Conservation (phyloP, 2,113 vertebrate species). For the Silurus asotus region DNA sequence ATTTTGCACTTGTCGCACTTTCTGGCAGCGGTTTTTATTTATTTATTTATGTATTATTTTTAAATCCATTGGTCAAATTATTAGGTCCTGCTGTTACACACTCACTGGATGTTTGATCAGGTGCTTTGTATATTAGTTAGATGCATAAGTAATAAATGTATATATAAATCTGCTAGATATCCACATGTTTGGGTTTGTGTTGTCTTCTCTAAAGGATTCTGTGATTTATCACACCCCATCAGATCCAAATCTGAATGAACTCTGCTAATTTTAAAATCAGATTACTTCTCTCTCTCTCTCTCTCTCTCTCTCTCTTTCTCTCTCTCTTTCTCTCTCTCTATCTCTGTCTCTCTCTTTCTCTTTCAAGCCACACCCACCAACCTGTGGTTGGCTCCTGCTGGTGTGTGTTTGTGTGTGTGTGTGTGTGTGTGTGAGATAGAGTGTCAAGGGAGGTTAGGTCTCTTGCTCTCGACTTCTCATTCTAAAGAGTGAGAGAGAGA, state of each 20-base stretch:
- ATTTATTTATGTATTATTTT: not conserved
- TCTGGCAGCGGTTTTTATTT: not conserved
- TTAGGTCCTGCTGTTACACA: not conserved
- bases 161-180: not conserved
- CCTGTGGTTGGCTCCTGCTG: slow-evolving; percentile 52
- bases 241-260: slow-evolving; percentile 1
- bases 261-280: slow-evolving; percentile 46
- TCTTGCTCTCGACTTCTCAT: slow-evolving; percentile 13
- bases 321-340: slow-evolving; percentile 34
- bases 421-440: slow-evolving; percentile 11
- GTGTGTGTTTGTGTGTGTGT: slow-evolving; percentile 35
- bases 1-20: not conserved
- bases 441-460: not conserved
- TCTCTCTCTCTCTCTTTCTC: slow-evolving; percentile 20
- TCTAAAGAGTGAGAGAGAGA: not conserved
- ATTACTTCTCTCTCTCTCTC: slow-evolving; percentile 25
- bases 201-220: not conserved
- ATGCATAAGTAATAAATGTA: not conserved
- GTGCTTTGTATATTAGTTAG: not conserved
- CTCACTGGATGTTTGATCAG: not conserved
- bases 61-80: not conserved
- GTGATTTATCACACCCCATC: not conserved
- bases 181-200: not conserved
- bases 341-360: slow-evolving; percentile 22
- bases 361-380: slow-evolving; percentile 46